Evolutionary conservation across 2,888 invertebrate genomes (phyloP).

Genomic region (Cyrtodaria siliqua): DNA sequence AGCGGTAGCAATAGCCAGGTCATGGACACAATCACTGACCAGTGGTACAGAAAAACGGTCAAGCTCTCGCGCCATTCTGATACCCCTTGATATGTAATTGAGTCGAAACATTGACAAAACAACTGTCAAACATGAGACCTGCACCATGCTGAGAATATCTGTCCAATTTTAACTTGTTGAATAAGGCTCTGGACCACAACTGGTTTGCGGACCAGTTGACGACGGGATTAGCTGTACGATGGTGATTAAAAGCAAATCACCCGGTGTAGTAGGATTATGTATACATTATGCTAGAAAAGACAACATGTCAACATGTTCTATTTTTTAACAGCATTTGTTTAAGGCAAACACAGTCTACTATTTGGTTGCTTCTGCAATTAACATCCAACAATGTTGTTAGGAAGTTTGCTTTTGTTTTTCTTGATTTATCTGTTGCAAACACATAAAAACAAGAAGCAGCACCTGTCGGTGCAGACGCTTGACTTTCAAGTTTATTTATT

Average conservation of each 20-base stretch:
- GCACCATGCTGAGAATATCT: slow-evolving; percentile 40
- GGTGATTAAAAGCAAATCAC: slow-evolving; percentile 1
- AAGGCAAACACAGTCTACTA: no score
- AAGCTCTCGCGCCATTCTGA: slow-evolving; percentile 14
- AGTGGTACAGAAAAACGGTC: slow-evolving; percentile 14
- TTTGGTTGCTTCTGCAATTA: no score
- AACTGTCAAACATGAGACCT: slow-evolving; percentile 16
- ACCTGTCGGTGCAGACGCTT: no score
- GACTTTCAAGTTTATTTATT: no score
- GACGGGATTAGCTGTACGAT: neutral
- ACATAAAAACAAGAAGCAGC: no score
- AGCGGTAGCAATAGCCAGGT: neutral
- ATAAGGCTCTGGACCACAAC: slow-evolving; percentile 4
- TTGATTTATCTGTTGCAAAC: no score
- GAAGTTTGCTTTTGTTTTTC: no score
- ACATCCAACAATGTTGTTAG: no score
- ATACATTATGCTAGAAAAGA: no score
- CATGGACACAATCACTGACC: slow-evolving; percentile 6
- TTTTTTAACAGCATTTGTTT: no score
- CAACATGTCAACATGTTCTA: no score
- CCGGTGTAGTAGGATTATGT: no score
- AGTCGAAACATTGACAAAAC: slow-evolving; percentile 27
- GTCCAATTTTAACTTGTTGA: slow-evolving; percentile 40
- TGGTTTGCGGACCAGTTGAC: neutral
- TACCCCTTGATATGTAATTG: slow-evolving; percentile 32